Evolutionary conservation across 2,888 invertebrate genomes (phyloP), one percentile per base, ranked within the genome.

Genomic region (Eupithecia tripunctaria): DNA sequence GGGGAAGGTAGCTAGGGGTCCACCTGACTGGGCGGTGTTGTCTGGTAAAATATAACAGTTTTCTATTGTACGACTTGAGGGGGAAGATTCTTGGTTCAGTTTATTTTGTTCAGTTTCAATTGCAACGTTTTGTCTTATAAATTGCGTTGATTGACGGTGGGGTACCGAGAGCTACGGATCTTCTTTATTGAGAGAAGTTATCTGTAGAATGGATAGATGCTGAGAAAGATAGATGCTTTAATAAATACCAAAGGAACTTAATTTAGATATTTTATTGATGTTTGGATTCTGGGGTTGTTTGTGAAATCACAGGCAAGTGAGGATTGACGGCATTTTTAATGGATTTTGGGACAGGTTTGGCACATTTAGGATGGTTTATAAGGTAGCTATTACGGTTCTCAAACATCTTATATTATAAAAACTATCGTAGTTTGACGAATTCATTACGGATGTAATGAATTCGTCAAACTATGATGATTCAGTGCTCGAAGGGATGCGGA

Each of bases 1-100:
- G 51, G 62, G 66, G n/a, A 77, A 76, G 80, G 78, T 81, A 81
- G 76, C 76, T 69, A 67, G 77, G 74, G 87, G 76, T 88, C 90
- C 77, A 79, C 75, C 74, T 80, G 67, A 47, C 79, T 88, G 88
- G 91, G 75, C 81, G 72, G 79, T 79, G 85, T 84, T 85, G 83
- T 86, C 84, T 85, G 87, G 86, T 89, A 86, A 90, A 90, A 90
- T 91, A 89, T 88, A 85, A 85, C 87, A 84, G 84, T 85, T 85
- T 79, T 84, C 89, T 84, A 89, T 91, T 91, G 91, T 91, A 86
- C 85, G 85, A 81, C 83, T 83, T 81, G 85, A 89, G 88, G 86
- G 82, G 86, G 87, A 87, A 87, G 87, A 85, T 84, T 83, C 84
- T 85, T 83, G 84, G 84, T 85, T 84, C 82, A 84, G 84, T 86